Evolutionary conservation across 2,113 vertebrate genomes (phyloP), one percentile per base, ranked within the genome.

Genomic region (Echinops telfairi): DNA sequence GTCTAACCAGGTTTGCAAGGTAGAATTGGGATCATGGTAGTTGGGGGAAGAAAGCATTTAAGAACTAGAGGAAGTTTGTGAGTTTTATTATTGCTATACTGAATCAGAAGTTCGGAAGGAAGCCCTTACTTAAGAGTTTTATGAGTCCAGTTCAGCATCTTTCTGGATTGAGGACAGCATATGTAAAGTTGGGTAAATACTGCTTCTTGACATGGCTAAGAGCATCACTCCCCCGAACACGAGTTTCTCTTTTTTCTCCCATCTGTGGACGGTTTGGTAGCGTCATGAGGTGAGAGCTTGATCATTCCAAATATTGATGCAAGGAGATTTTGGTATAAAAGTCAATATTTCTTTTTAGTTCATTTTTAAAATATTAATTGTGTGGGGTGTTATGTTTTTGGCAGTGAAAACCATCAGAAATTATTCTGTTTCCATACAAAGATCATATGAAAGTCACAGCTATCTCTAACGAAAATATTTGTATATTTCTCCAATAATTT

Each of bases 401-500:
- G 77, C 57, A 27, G 31, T 91, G 40, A 89, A 81, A 96, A 43
- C 20, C 89, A 57, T 93, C 40, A 91, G 62, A 89, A 75, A 84
- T 83, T 80, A 62, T 77, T 95, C 60, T 82, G 15, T 6, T 83
- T 89, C 25, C 40, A 92, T 81, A 70, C 60, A 68, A 88, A 94
- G 95, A 57, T 78, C 22, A 7, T 83, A 36, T 71, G 71, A 36
- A 73, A 73, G 71, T 88, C 7, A 23, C 2, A 87, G 7, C 71
- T 82, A 60, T 33, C 90, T 62, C 80, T 90, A 64, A 93, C 92
- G 86, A 71, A 81, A 53, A 78, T 10, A 53, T 1, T 81, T 79
- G 5, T 94, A 83, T 94, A 36, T 43, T 40, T 96, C 76, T 97
- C 83, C 92, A 2, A 47, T 95, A 66, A 90, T 97, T 96, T 96